phyloP scores from a whole-genome alignment of 2,113 vertebrate species.

The Notothenia coriiceps region DNA sequence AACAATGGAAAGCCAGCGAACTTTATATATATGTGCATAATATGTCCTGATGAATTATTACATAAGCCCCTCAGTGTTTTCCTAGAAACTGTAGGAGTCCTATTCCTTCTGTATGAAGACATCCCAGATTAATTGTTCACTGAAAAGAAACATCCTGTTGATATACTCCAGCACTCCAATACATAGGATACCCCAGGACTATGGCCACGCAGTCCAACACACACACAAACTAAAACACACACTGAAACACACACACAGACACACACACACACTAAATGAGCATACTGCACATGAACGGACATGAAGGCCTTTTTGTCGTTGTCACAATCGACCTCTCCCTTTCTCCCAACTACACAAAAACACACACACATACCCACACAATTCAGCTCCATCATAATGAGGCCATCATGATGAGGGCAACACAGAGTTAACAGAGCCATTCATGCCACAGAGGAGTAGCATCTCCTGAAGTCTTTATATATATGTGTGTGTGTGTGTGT shows the following conservation, averaged over 20 bases:
- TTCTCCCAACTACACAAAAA: slow-evolving; percentile 17
- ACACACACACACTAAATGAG: slow-evolving; percentile 47
- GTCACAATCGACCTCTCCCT: slow-evolving; percentile 9
- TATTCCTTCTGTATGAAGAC: slow-evolving; percentile 52
- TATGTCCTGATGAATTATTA: slow-evolving; percentile 70
- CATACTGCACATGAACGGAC: slow-evolving; percentile 61
- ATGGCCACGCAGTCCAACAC: slow-evolving; percentile 31
- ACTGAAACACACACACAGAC: slow-evolving; percentile 34
- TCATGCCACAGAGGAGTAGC: slow-evolving; percentile 57
- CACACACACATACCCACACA: slow-evolving; percentile 38
- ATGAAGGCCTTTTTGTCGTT: slow-evolving; percentile 40
- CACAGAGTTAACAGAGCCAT: slow-evolving; percentile 69
- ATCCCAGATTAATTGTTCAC: slow-evolving; percentile 54
- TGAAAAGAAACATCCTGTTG: slow-evolving; percentile 60
- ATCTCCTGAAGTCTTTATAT: slow-evolving; percentile 64
- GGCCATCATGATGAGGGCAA: slow-evolving; percentile 67
- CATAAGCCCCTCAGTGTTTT: slow-evolving; percentile 50
- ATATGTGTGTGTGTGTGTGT: slow-evolving; percentile 18
- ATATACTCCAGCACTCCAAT: slow-evolving; percentile 44
- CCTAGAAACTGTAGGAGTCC: slow-evolving; percentile 31
- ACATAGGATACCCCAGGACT: slow-evolving; percentile 47
- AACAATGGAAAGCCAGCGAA: slow-evolving; percentile 55
- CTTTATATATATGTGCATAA: slow-evolving; percentile 56
- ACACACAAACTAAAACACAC: slow-evolving; percentile 21
- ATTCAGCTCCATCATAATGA: slow-evolving; percentile 65